phyloP scores from a whole-genome alignment of 2,113 vertebrate species.

The Pantherophis guttatus region DNA sequence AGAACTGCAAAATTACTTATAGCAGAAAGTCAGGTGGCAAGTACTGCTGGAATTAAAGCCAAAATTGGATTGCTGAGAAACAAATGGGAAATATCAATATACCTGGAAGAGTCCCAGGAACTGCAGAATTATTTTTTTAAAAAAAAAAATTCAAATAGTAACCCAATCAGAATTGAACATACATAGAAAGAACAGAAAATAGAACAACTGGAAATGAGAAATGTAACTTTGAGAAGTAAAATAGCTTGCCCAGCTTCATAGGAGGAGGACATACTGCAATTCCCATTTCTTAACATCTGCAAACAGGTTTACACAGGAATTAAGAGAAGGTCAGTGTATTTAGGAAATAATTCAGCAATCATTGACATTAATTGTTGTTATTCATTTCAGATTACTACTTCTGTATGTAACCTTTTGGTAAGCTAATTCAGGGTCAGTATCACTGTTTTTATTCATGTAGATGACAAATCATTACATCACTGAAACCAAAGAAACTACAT shows the following conservation, averaged over 20 bases:
- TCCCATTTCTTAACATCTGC: neutral
- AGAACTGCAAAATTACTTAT: neutral
- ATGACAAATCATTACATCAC: neutral
- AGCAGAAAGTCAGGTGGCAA: neutral
- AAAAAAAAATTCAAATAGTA: neutral
- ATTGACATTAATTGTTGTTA: neutral
- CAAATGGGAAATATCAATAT: neutral
- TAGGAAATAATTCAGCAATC: neutral
- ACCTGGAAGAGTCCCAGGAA: neutral
- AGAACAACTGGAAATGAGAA: neutral
- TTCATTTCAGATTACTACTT: neutral
- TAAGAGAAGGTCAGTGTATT: neutral
- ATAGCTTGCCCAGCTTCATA: neutral
- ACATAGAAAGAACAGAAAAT: neutral
- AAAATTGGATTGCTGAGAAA: neutral
- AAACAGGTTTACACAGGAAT: neutral
- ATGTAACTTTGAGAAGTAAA: neutral
- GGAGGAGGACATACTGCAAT: neutral
- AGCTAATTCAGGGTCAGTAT: neutral
- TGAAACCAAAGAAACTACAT: neutral
- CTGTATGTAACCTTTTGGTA: neutral
- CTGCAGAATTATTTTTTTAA: neutral
- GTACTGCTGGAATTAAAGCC: neutral
- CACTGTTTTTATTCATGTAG: neutral
- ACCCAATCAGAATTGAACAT: neutral